A percentile compares a stretch with the other conserved stretches of the same genome.
Evolutionary conservation across 2,797 vertebrate genomes (phyloP).

Genomic region (Chromis chromis): DNA sequence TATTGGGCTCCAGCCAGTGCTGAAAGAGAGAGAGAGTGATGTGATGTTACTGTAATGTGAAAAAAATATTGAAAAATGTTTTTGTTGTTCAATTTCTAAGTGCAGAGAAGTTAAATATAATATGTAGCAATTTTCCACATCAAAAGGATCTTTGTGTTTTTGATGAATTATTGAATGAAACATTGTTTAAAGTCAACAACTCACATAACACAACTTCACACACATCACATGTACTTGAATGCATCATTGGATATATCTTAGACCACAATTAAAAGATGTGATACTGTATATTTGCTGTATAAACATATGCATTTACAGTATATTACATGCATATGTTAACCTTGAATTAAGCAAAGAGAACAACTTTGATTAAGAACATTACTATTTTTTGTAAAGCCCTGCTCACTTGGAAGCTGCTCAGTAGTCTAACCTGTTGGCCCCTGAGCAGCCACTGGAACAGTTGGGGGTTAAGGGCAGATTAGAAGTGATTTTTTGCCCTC

Average conservation of each 20-base stretch:
- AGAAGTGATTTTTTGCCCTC: too few relatives aligned
- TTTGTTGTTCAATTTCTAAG: neutral
- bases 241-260: neutral
- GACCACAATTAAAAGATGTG: neutral
- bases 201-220: too few relatives aligned
- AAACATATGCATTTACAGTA: too few relatives aligned
- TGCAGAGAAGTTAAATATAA: neutral
- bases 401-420: neutral
- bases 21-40: constrained; percentile 64
- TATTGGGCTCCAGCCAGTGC: constrained; percentile 99
- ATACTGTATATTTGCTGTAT: too few relatives aligned
- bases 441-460: too few relatives aligned
- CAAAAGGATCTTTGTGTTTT: neutral
- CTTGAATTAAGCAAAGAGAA: too few relatives aligned
- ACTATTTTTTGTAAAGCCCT: too few relatives aligned
- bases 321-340: too few relatives aligned
- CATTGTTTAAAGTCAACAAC: neutral
- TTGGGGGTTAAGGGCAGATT: neutral
- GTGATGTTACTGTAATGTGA: too few relatives aligned
- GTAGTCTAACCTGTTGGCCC: too few relatives aligned
- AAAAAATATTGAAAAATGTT: too few relatives aligned
- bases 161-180: constrained; percentile 13
- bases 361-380: too few relatives aligned
- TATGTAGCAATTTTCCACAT: constrained; percentile 5
- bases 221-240: neutral